These are phyloP conservation scores for Tetranychus truncatus DNA, from an alignment of 2,888 invertebrate genomes.

Conservation along the genomic window DNA sequence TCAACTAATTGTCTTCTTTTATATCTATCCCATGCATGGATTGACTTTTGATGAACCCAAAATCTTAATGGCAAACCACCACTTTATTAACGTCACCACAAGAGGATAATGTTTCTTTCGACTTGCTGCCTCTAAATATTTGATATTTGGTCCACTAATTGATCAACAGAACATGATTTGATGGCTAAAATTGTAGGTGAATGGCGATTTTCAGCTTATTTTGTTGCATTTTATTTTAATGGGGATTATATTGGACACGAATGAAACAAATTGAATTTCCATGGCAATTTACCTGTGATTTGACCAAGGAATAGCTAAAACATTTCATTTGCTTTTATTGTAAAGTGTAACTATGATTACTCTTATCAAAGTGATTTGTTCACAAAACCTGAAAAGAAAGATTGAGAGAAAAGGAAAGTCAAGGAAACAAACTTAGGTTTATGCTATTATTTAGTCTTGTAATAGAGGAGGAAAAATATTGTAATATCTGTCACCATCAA, in stretches of 20 bases:
- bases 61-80: too few species aligned
- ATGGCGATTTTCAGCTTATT: neutral
- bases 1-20: too few species aligned
- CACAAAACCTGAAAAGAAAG: neutral
- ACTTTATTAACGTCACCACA: too few species aligned
- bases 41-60: too few species aligned
- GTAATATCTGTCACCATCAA: conserved; percentile 1
- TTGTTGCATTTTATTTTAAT: neutral
- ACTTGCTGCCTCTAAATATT: neutral
- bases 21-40: too few species aligned
- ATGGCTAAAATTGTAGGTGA: neutral
- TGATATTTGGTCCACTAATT: neutral
- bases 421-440: too few species aligned
- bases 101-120: too few species aligned
- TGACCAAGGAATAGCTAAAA: too few species aligned
- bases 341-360: too few species aligned
- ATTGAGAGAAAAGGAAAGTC: neutral
- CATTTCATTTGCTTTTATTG: too few species aligned
- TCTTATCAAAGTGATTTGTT: too few species aligned
- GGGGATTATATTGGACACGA: neutral
- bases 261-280: neutral
- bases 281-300: neutral
- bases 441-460: neutral
- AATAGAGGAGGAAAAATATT: neutral
- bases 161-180: neutral